A percentile compares a stretch with the other conserved stretches of the same genome.
Evolutionary conservation across 2,113 vertebrate genomes (phyloP).

Genomic region (Garra rufa): DNA sequence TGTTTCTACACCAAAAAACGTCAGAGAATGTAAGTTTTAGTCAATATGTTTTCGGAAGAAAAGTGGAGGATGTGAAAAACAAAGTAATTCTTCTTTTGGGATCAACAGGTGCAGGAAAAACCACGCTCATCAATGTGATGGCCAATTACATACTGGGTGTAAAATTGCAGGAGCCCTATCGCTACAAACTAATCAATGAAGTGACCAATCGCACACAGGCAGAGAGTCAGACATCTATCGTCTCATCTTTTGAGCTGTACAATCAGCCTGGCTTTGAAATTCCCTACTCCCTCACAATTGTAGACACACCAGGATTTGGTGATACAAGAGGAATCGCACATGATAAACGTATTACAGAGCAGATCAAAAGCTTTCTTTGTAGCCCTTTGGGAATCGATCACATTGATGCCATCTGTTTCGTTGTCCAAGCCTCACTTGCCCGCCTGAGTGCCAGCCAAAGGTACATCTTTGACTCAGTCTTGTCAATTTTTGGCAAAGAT

Average conservation of each 20-base stretch:
- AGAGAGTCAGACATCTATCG: conserved; percentile 59
- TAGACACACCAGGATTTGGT: conserved; percentile 67
- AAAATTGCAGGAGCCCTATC: conserved; percentile 50
- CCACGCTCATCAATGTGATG: conserved; percentile 58
- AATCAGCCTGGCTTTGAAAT: conserved; percentile 52
- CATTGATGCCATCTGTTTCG: conserved; percentile 62
- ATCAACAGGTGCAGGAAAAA: conserved; percentile 58
- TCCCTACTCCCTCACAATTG: conserved; percentile 62
- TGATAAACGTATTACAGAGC: conserved; percentile 49
- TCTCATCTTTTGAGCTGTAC: conserved; percentile 60
- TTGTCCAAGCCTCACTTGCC: conserved; percentile 59
- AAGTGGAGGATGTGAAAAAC: conserved; percentile 48
- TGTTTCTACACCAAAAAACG: conserved; percentile 10
- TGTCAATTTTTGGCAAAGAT: conserved; percentile 65
- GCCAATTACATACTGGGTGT: conserved; percentile 55
- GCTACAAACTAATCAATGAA: conserved; percentile 57
- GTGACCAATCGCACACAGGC: conserved; percentile 61
- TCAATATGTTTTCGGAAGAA: conserved; percentile 47
- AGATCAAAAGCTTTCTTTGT: conserved; percentile 54
- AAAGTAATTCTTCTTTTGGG: conserved; percentile 59
- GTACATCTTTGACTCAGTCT: conserved; percentile 61
- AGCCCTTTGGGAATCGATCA: conserved; percentile 51
- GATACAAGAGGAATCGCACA: conserved; percentile 57
- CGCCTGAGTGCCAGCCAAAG: conserved; percentile 53
- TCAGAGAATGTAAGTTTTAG: background rate